Evolutionary conservation across 2,113 vertebrate species (phyloP).

Genomic region (Sylvietta virens): DNA sequence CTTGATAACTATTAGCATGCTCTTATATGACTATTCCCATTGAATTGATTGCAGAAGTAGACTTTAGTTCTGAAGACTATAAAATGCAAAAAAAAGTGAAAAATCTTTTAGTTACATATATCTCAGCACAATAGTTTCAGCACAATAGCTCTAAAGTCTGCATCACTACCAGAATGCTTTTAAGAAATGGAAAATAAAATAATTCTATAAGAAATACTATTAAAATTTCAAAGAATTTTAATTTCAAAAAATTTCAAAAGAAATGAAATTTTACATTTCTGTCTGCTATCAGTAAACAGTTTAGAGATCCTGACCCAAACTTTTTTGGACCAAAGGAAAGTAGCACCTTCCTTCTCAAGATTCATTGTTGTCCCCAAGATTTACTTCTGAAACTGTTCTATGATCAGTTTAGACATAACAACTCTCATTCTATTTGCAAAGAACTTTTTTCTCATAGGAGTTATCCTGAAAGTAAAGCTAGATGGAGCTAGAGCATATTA

Average conservation of each 20-base stretch:
- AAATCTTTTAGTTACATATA: neutral
- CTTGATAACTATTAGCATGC: neutral
- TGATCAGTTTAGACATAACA: neutral
- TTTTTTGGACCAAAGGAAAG: neutral
- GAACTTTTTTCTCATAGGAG: neutral
- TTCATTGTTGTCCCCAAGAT: neutral
- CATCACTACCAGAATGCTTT: neutral
- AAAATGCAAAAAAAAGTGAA: neutral
- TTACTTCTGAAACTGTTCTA: neutral
- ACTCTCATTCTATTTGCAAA: neutral
- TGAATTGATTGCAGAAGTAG: neutral
- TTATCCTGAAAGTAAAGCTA: conserved; percentile 60
- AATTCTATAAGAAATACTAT: neutral
- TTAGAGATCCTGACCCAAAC: neutral
- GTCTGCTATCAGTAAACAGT: neutral
- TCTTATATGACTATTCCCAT: neutral
- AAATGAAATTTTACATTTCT: neutral
- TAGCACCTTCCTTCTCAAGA: neutral
- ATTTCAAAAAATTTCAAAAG: too few species aligned
- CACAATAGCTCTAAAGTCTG: accelerated
- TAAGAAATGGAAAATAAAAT: neutral
- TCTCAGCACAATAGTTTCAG: neutral
- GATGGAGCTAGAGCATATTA: conserved; percentile 69
- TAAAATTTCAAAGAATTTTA: too few species aligned
- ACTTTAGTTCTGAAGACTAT: neutral